Percentiles rank a stretch among this genome's conserved stretches.
Evolutionary conservation across 1,140 invertebrate species (phyloP).

Genomic region (Apis dorsata): DNA sequence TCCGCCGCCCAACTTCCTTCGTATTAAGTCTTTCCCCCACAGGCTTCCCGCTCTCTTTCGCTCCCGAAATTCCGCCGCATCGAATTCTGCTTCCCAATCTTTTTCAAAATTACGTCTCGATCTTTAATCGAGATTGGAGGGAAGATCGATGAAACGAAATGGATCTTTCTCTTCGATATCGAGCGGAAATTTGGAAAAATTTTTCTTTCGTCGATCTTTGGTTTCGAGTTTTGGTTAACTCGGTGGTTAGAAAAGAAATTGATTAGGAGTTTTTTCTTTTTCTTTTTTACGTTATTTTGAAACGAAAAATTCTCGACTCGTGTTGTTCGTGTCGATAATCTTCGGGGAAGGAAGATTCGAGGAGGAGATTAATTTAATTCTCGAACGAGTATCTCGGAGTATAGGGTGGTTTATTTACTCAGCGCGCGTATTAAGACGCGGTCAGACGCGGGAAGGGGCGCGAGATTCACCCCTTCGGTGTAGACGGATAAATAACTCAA

Average conservation of each 20-base stretch:
- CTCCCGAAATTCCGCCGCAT: neutral
- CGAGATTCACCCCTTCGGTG: constrained; percentile 57
- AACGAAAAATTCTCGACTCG: neutral
- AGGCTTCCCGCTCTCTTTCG: constrained; percentile 32
- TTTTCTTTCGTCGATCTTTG: too few relatives aligned
- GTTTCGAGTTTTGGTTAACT: too few relatives aligned
- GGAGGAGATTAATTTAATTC: constrained; percentile 36
- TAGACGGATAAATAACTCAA: constrained; percentile 66
- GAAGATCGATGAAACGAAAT: too few relatives aligned
- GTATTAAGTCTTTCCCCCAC: constrained; percentile 48
- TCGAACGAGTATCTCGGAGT: constrained; percentile 10
- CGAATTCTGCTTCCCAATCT: too few relatives aligned
- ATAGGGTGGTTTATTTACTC: constrained; percentile 66
- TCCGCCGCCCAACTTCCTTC: constrained; percentile 52
- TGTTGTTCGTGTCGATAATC: neutral
- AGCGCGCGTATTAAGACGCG: constrained; percentile 69
- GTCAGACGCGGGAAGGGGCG: constrained; percentile 55
- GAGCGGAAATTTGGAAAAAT: too few relatives aligned
- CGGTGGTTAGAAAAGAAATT: too few relatives aligned
- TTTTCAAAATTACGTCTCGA: too few relatives aligned
- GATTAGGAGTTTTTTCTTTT: too few relatives aligned
- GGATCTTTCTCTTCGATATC: neutral
- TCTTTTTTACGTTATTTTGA: neutral
- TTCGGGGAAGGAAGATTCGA: neutral
- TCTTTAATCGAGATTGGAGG: too few relatives aligned